Conservation (phyloP, 2,888 invertebrate species). For the Barypeithes pellucidus region DNA sequence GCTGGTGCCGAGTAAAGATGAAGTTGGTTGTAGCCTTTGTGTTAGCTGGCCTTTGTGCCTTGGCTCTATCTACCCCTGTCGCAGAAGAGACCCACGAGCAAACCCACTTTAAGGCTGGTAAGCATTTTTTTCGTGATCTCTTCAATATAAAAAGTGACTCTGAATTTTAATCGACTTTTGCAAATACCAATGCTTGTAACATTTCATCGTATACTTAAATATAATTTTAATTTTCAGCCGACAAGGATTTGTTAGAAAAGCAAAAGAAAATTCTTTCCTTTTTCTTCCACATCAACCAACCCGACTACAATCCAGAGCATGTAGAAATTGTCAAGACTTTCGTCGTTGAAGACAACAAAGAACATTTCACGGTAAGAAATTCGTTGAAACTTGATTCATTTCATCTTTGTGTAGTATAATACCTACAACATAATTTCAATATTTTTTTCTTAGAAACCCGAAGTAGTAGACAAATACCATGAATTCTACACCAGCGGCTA, state of each 20-base stretch:
- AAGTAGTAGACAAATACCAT: slow-evolving; percentile 75
- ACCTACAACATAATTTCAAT: no score
- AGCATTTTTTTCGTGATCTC: slow-evolving; percentile 57
- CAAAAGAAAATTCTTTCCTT: slow-evolving; percentile 72
- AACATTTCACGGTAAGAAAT: slow-evolving; percentile 70
- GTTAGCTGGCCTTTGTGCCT: slow-evolving; percentile 59
- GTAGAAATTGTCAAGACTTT: slow-evolving; percentile 75
- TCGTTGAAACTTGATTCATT: not conserved
- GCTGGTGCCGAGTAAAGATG: slow-evolving; percentile 38
- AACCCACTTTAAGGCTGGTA: slow-evolving; percentile 68
- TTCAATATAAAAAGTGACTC: not conserved
- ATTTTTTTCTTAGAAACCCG: slow-evolving; percentile 70
- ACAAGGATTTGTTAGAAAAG: slow-evolving; percentile 56
- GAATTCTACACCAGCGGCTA: slow-evolving; percentile 73
- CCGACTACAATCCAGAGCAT: slow-evolving; percentile 73
- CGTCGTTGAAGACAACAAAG: slow-evolving; percentile 75
- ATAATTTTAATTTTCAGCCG: slow-evolving; percentile 50
- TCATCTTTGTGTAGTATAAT: no score
- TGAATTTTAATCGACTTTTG: no score
- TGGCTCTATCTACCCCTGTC: slow-evolving; percentile 68
- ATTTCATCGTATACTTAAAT: slow-evolving; percentile 4
- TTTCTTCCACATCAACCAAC: slow-evolving; percentile 78
- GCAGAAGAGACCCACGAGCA: slow-evolving; percentile 65
- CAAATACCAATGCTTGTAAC: no score
- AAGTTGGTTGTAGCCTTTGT: slow-evolving; percentile 54